Evolutionary conservation across 35 echinoderm and acorn worm species (phyloP).

Genomic region (Patiria miniata): DNA sequence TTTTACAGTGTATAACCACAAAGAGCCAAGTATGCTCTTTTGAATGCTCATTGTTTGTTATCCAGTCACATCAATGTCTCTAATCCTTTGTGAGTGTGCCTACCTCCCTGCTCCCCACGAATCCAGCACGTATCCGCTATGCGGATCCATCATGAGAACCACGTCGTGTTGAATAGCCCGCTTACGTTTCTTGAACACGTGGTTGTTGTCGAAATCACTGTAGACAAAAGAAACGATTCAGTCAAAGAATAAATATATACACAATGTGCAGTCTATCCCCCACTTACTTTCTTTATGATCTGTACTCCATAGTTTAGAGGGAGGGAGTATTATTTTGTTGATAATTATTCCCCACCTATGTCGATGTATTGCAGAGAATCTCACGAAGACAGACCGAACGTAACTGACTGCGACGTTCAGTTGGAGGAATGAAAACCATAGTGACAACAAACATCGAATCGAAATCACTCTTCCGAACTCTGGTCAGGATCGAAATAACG

Average conservation of each 20-base stretch:
- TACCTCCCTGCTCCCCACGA: constrained; percentile 80
- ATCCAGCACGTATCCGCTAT: constrained; percentile 52
- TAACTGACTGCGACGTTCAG: too few relatives aligned
- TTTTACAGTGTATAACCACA: too few relatives aligned
- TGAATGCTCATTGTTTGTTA: not conserved
- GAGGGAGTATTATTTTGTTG: too few relatives aligned
- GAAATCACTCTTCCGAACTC: too few relatives aligned
- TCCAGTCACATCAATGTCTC: not conserved
- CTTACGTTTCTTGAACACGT: constrained; percentile 43
- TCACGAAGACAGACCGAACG: too few relatives aligned
- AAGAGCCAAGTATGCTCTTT: too few relatives aligned
- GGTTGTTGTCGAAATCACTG: constrained; percentile 56
- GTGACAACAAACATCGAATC: too few relatives aligned
- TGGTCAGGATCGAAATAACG: too few relatives aligned
- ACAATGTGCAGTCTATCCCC: not conserved
- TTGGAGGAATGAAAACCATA: too few relatives aligned
- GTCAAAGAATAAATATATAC: not conserved
- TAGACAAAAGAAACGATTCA: not conserved
- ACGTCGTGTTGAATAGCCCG: constrained; percentile 56
- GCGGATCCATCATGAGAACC: constrained; percentile 64
- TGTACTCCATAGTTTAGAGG: not conserved
- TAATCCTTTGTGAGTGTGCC: not conserved
- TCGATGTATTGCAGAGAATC: too few relatives aligned
- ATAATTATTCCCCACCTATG: too few relatives aligned
- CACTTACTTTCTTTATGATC: not conserved